Conservation (phyloP, 2,888 invertebrate genomes). For the Acronicta aceris region DNA sequence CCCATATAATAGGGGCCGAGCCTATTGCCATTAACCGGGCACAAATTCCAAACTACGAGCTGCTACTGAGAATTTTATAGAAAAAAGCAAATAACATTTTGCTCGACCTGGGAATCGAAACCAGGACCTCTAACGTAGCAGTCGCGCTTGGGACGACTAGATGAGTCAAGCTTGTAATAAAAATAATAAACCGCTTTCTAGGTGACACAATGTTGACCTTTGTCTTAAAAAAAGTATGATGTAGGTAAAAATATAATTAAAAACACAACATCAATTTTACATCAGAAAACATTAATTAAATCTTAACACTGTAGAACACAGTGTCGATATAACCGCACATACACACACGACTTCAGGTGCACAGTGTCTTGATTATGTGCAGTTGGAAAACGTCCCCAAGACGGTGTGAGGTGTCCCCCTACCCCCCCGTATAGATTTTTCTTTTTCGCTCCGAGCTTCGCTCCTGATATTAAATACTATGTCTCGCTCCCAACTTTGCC, state of each 20-base stretch:
- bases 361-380: constrained; percentile 30
- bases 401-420: constrained; percentile 26
- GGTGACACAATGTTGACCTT: background rate
- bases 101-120: too few relatives aligned
- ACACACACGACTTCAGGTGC: constrained; percentile 33
- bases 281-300: constrained; percentile 29
- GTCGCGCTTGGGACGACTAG: too few relatives aligned
- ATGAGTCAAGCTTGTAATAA: too few relatives aligned
- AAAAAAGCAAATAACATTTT: too few relatives aligned
- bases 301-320: constrained; percentile 5
- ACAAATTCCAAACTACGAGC: too few relatives aligned
- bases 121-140: too few relatives aligned
- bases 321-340: constrained; percentile 25
- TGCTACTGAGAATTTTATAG: too few relatives aligned
- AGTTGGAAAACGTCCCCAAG: constrained; percentile 51
- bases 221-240: constrained; percentile 1
- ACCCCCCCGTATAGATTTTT: constrained; percentile 75
- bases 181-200: background rate
- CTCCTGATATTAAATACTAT: constrained; percentile 79
- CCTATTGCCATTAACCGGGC: too few relatives aligned
- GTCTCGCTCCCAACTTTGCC: constrained; percentile 54
- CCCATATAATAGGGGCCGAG: too few relatives aligned
- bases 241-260: constrained; percentile 4
- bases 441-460: constrained; percentile 73
- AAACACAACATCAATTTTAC: constrained; percentile 20